These are phyloP conservation scores for Leptosomus discolor DNA, from an alignment of 2,113 vertebrate species.

Conservation along the genomic window DNA sequence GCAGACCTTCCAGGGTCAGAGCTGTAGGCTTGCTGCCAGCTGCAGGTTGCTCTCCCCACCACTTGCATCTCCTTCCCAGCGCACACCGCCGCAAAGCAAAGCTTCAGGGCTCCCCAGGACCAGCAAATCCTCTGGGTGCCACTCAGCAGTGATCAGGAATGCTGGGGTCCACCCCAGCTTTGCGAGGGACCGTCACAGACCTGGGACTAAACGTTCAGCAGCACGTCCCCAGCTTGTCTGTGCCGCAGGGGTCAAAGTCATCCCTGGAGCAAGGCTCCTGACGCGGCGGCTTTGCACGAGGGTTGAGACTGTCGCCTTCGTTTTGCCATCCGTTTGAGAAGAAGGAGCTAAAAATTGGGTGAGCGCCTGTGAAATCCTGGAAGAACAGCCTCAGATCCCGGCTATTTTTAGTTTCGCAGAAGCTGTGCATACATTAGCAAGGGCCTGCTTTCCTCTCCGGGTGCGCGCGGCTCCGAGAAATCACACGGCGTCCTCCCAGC, in stretches of 20 bases:
- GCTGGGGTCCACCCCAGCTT: background rate
- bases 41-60: background rate
- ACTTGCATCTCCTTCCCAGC: background rate
- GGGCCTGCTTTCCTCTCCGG: slow-evolving; percentile 17
- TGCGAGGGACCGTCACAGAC: accelerated
- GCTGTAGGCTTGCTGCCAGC: background rate
- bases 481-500: background rate
- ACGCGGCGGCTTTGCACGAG: background rate
- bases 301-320: background rate
- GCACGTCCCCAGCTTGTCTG: accelerated
- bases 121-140: background rate
- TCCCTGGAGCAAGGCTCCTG: background rate
- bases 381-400: slow-evolving; percentile 48
- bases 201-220: accelerated
- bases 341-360: slow-evolving; percentile 48
- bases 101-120: background rate
- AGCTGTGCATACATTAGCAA: slow-evolving; percentile 46
- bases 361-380: slow-evolving; percentile 61
- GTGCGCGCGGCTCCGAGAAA: background rate
- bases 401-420: slow-evolving; percentile 66
- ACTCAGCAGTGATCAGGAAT: accelerated
- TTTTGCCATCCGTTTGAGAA: slow-evolving; percentile 6
- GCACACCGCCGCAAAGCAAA: background rate
- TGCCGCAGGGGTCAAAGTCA: background rate
- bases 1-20: background rate